phyloP scores from a whole-genome alignment of 2,888 invertebrate species.

The Itoplectis maculator region DNA sequence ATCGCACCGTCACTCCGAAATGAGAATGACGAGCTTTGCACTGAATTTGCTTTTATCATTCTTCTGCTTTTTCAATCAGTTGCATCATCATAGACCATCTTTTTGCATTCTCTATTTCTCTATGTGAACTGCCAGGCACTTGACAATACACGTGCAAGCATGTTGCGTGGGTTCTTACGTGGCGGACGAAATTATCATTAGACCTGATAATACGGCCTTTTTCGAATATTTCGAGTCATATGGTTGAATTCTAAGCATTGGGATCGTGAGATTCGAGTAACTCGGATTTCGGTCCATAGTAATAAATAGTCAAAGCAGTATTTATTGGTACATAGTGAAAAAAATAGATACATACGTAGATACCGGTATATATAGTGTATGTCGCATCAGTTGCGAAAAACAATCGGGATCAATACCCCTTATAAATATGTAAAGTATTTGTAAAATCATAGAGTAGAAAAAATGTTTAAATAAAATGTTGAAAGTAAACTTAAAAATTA shows the following conservation, averaged over 20 bases:
- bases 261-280: no score
- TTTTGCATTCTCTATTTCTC: conserved; percentile 10
- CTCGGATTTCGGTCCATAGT: no score
- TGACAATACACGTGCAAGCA: conserved; percentile 31
- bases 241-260: no score
- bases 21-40: conserved; percentile 36
- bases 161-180: background rate
- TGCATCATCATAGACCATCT: conserved; percentile 45
- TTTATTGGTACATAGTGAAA: background rate
- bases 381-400: background rate
- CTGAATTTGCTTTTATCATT: conserved; percentile 19
- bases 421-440: background rate
- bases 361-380: background rate
- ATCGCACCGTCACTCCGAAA: conserved; percentile 23
- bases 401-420: background rate
- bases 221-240: no score
- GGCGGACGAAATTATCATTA: no score
- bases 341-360: background rate
- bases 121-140: conserved; percentile 46
- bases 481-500: background rate
- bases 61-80: conserved; percentile 59
- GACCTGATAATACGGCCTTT: no score
- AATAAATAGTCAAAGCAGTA: no score
- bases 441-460: background rate
- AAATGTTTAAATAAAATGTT: background rate